These are phyloP conservation scores for Xiphophorus birchmanni DNA, from an alignment of 2,797 vertebrate genomes.

Conservation along the genomic window DNA sequence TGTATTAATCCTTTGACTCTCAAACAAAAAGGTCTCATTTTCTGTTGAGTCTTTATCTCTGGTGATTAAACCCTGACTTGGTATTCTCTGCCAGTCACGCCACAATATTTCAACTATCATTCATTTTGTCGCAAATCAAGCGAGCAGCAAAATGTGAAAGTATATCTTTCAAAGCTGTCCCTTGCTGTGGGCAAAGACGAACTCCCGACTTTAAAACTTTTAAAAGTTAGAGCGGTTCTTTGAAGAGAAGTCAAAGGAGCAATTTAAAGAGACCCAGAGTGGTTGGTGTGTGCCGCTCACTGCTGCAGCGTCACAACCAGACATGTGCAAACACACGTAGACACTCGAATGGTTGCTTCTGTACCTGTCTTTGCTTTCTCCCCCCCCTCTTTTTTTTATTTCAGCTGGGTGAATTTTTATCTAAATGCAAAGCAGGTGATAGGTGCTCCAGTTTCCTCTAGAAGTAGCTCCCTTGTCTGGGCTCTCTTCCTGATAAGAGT, in stretches of 20 bases:
- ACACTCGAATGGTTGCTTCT: slow-evolving; percentile 75
- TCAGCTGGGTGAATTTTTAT: slow-evolving; percentile 83
- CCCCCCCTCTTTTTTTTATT: slow-evolving; percentile 61
- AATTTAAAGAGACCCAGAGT: slow-evolving; percentile 81
- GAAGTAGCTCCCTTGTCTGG: slow-evolving; percentile 88
- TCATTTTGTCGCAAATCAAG: slow-evolving; percentile 71
- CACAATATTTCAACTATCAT: slow-evolving; percentile 71
- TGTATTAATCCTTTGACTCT: slow-evolving; percentile 8
- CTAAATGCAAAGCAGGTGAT: slow-evolving; percentile 89
- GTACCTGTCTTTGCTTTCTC: slow-evolving; percentile 70
- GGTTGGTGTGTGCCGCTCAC: slow-evolving; percentile 66
- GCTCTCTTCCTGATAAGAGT: slow-evolving; percentile 86
- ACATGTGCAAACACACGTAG: slow-evolving; percentile 63
- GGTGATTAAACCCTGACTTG: slow-evolving; percentile 76
- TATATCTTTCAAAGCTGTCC: slow-evolving; percentile 79
- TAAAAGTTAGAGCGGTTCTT: slow-evolving; percentile 74
- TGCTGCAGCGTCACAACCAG: slow-evolving; percentile 58
- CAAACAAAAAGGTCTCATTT: slow-evolving; percentile 47
- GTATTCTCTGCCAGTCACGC: slow-evolving; percentile 70
- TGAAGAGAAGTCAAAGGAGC: slow-evolving; percentile 81
- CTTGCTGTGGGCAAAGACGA: slow-evolving; percentile 81
- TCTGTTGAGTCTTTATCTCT: slow-evolving; percentile 57
- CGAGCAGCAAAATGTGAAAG: slow-evolving; percentile 69
- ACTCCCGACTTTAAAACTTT: slow-evolving; percentile 71
- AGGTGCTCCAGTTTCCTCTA: slow-evolving; percentile 85